phyloP scores from a whole-genome alignment of 2,888 invertebrate species.

The Scaptomyza tumidula region DNA sequence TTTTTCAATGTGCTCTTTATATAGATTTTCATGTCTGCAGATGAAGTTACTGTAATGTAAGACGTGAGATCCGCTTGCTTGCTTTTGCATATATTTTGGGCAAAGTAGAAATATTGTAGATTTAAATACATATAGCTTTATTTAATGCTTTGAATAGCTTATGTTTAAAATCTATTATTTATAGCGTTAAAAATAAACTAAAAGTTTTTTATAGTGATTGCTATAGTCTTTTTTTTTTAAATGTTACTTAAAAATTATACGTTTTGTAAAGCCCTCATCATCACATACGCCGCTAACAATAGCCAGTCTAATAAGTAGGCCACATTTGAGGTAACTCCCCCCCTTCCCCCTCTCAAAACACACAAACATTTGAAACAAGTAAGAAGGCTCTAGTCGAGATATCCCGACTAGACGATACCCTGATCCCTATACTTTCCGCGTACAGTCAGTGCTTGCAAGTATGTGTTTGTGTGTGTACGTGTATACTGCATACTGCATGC shows the following conservation, averaged over 20 bases:
- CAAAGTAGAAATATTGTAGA: neutral
- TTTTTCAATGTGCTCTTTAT: slow-evolving; percentile 48
- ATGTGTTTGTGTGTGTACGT: no score
- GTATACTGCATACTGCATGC: no score
- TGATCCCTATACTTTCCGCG: no score
- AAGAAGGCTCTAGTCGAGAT: no score
- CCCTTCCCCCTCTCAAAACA: neutral
- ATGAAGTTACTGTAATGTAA: slow-evolving; percentile 42
- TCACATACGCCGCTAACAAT: slow-evolving; percentile 31
- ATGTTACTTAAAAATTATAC: slow-evolving; percentile 30
- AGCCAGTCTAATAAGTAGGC: slow-evolving; percentile 29
- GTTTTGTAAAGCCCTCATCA: slow-evolving; percentile 30
- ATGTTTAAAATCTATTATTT: no score
- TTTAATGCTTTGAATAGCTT: no score
- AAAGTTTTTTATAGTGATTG: no score
- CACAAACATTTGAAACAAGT: slow-evolving; percentile 1
- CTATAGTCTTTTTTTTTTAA: neutral
- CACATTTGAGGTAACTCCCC: slow-evolving; percentile 43
- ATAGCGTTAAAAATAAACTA: no score
- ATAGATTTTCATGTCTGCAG: slow-evolving; percentile 46
- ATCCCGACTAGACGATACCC: no score
- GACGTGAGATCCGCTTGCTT: slow-evolving; percentile 52
- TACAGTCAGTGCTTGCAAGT: no score
- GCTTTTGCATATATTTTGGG: neutral
- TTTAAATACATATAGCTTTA: no score